Evolutionary conservation across 2,797 vertebrate genomes (phyloP).

Genomic region (Silurus lanzhouensis): DNA sequence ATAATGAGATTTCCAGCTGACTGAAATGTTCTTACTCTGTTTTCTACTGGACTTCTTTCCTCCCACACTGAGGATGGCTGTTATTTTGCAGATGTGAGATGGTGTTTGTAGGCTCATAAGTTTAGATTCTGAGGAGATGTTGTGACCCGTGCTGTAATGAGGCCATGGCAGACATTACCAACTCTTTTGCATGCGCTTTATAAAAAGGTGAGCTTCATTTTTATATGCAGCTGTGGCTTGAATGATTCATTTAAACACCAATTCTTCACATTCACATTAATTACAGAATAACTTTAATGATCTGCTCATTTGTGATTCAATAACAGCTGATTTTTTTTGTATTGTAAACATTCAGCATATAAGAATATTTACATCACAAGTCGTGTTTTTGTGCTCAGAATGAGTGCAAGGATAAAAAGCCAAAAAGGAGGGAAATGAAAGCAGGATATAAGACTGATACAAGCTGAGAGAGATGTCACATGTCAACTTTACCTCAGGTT

Average conservation of each 20-base stretch:
- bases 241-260: background rate
- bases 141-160: constrained; percentile 2
- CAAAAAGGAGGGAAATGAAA: background rate
- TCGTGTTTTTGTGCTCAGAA: background rate
- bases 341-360: background rate
- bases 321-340: background rate
- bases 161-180: background rate
- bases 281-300: no score
- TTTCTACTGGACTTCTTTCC: background rate
- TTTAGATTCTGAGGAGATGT: background rate
- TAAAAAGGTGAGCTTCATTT: background rate
- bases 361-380: background rate
- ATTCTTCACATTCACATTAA: background rate
- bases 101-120: background rate
- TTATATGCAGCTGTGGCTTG: background rate
- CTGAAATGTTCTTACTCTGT: background rate
- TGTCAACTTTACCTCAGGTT: constrained; percentile 2
- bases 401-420: background rate
- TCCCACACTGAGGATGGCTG: background rate
- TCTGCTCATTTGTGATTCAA: background rate
- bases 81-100: background rate
- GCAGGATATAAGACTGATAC: background rate
- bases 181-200: background rate
- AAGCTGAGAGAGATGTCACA: background rate
- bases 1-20: background rate